phyloP scores from a whole-genome alignment of 2,113 vertebrate species.

The Thymallus thymallus region DNA sequence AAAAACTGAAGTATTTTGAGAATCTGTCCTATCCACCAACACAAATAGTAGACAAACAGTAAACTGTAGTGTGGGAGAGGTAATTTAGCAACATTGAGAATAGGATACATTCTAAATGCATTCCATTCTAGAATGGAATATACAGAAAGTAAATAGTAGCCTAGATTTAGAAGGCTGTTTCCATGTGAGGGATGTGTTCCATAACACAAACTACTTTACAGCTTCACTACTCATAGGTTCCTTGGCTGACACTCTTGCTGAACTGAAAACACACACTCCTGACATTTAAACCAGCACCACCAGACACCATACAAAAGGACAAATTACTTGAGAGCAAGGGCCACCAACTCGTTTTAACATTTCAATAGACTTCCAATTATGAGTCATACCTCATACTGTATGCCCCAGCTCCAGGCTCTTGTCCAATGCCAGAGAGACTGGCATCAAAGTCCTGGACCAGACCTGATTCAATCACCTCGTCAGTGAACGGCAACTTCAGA shows the following conservation, averaged over 20 bases:
- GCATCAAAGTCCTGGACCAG: conserved; percentile 97
- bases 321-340: background rate
- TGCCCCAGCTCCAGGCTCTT: conserved; percentile 94
- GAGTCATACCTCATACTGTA: conserved; percentile 95
- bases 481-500: conserved; percentile 91
- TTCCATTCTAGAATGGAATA: too few species aligned
- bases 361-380: background rate
- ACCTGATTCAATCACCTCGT: conserved; percentile 96
- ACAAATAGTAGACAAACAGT: too few species aligned
- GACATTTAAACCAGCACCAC: conserved; percentile 15
- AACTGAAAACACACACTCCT: conserved; percentile 6
- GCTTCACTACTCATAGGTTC: background rate
- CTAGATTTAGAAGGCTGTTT: background rate
- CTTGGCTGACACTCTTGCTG: background rate
- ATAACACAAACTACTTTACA: background rate
- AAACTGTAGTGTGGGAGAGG: too few species aligned
- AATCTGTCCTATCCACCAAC: too few species aligned
- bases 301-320: background rate
- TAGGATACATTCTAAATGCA: background rate
- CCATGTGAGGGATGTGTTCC: background rate
- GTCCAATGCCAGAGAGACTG: conserved; percentile 95
- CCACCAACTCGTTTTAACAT: background rate
- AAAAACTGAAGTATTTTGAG: too few species aligned
- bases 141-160: too few species aligned
- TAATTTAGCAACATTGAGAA: too few species aligned